Conservation (phyloP, 2,113 vertebrate genomes). For the Pipra filicauda region DNA sequence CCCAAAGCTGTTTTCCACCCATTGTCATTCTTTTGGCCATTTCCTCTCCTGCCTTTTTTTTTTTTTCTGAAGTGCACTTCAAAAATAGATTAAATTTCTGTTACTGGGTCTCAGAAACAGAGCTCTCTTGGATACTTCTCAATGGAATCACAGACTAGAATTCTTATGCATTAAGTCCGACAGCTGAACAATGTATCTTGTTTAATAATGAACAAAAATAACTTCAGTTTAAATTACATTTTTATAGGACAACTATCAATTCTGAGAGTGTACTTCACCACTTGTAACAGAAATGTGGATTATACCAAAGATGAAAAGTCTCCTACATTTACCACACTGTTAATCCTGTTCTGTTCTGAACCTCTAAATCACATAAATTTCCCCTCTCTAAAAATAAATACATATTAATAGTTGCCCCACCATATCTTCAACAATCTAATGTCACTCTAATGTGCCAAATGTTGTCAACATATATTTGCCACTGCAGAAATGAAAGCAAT, state of each 20-base stretch:
- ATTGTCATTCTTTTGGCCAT: not conserved
- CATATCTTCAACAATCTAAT: not conserved
- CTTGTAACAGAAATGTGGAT: not conserved
- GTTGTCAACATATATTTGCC: not conserved
- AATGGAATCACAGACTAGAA: not conserved
- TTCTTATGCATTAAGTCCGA: not conserved
- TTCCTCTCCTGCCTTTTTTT: not conserved
- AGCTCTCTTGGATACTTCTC: not conserved
- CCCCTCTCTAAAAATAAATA: not conserved
- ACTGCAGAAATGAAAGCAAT: not conserved
- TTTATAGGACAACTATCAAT: not conserved
- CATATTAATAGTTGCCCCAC: not conserved
- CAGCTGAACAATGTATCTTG: not conserved
- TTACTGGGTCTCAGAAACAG: not conserved
- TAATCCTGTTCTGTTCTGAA: not conserved
- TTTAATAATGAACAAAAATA: not conserved
- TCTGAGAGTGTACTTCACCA: not conserved
- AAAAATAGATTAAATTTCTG: not conserved
- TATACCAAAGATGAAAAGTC: not conserved
- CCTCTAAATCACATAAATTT: not conserved
- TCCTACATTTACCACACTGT: not conserved
- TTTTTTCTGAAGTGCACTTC: not conserved
- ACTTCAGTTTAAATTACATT: not conserved
- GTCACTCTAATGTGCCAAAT: not conserved
- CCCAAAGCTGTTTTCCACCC: not conserved